A percentile compares a stretch with the other conserved stretches of the same genome.
Conservation (phyloP, 2,797 vertebrate species). For the Steatocranus sp. region DNA sequence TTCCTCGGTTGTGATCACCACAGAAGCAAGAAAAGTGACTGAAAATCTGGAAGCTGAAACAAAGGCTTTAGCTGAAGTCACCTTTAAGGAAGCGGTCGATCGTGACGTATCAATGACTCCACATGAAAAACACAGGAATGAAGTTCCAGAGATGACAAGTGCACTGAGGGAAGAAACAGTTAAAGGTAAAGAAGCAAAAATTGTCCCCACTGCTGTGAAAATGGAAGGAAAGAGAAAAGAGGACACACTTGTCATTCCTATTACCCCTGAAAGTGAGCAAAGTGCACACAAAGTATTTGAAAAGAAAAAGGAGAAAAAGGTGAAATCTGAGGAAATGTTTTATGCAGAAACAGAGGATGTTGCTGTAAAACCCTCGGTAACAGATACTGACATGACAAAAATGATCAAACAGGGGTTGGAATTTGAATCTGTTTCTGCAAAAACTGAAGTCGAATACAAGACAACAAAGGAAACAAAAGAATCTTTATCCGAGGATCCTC, state of each 20-base stretch:
- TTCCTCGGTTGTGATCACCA: background rate
- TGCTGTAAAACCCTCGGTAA: slow-evolving; percentile 8
- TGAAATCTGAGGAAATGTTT: background rate
- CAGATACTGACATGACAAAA: slow-evolving; percentile 12
- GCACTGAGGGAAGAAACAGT: background rate
- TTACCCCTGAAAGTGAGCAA: fast-evolving
- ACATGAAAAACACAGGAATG: background rate
- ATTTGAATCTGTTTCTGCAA: background rate
- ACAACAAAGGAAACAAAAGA: background rate
- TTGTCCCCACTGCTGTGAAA: background rate
- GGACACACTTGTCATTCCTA: background rate
- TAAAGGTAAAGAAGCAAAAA: background rate
- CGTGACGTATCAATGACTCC: background rate
- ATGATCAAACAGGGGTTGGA: background rate
- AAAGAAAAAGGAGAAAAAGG: background rate
- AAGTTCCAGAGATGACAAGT: background rate
- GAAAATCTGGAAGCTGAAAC: background rate
- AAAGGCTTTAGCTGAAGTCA: background rate
- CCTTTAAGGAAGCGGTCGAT: background rate
- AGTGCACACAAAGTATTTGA: background rate
- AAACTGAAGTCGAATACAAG: background rate
- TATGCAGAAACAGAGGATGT: background rate
- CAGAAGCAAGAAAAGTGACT: background rate
- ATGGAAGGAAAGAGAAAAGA: background rate
- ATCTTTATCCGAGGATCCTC: background rate